Percentiles rank a stretch among this genome's conserved stretches.
phyloP scores from a whole-genome alignment of 1,140 invertebrate species.

The Drosophila nannoptera region DNA sequence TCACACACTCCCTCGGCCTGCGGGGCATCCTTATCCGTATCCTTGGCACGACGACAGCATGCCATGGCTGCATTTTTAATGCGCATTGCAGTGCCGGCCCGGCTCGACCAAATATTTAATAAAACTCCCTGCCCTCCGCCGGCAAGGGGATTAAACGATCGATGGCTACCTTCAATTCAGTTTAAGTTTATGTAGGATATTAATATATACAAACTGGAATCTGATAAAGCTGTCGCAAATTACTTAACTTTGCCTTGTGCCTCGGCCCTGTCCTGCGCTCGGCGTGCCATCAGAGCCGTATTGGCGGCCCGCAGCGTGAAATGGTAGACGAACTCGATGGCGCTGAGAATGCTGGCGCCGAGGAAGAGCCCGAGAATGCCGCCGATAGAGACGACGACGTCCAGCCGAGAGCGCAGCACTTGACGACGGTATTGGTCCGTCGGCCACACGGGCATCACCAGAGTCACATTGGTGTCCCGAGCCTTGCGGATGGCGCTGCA shows the following conservation, averaged over 20 bases:
- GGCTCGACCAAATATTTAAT: slow-evolving; percentile 61
- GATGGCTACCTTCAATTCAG: no score
- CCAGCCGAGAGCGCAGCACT: slow-evolving; percentile 79
- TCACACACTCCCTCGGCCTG: slow-evolving; percentile 35
- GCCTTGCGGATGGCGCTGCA: not conserved
- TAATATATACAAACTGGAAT: no score
- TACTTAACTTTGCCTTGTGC: not conserved
- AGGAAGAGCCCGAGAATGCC: slow-evolving; percentile 80
- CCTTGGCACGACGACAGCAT: slow-evolving; percentile 55
- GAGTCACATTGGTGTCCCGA: slow-evolving; percentile 29
- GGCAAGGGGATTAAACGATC: slow-evolving; percentile 7
- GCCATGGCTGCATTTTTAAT: slow-evolving; percentile 63
- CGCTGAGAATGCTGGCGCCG: slow-evolving; percentile 81
- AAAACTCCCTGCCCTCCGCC: slow-evolving; percentile 32
- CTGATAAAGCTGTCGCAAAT: not conserved
- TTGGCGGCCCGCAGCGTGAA: slow-evolving; percentile 69
- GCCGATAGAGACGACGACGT: slow-evolving; percentile 79
- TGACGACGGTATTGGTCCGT: slow-evolving; percentile 80
- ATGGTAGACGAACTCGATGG: slow-evolving; percentile 80
- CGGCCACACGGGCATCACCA: slow-evolving; percentile 56
- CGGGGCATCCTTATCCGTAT: slow-evolving; percentile 23
- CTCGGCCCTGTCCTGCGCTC: not conserved
- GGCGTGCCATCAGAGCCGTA: slow-evolving; percentile 18
- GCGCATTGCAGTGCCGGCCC: slow-evolving; percentile 59
- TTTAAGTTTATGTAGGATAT: not conserved